Evolutionary conservation across 2,888 invertebrate genomes (phyloP).

Genomic region (Taenaris catops): DNA sequence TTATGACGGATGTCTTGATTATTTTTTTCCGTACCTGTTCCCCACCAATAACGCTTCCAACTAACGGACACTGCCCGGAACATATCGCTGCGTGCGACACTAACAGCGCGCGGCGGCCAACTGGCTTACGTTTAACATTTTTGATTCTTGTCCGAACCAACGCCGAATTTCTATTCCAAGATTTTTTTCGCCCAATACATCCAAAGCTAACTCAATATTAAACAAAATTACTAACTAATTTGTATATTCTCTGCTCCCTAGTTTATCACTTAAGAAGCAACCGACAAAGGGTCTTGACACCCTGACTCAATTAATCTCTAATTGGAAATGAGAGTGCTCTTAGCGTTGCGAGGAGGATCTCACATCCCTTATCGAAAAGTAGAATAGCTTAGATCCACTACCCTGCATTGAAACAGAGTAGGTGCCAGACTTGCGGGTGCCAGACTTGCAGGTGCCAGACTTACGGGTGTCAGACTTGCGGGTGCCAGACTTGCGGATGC

Average conservation of each 20-base stretch:
- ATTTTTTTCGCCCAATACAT: background rate
- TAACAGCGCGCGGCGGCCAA: constrained; percentile 59
- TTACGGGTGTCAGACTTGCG: constrained; percentile 31
- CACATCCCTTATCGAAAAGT: too few relatives aligned
- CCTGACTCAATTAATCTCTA: constrained; percentile 74
- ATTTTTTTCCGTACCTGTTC: constrained; percentile 65
- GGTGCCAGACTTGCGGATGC: too few relatives aligned
- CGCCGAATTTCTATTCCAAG: background rate
- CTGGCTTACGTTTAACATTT: constrained; percentile 38
- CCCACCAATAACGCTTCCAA: constrained; percentile 76
- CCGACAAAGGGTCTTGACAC: constrained; percentile 51
- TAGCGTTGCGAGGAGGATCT: constrained; percentile 66
- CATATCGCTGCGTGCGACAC: constrained; percentile 61
- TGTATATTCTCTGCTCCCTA: background rate
- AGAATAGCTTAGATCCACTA: too few relatives aligned
- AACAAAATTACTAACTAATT: background rate
- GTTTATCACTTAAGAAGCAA: constrained; percentile 25
- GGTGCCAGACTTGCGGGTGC: too few relatives aligned
- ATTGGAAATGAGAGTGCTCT: constrained; percentile 74
- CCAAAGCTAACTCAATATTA: background rate
- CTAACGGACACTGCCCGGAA: constrained; percentile 66
- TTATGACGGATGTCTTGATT: constrained; percentile 60
- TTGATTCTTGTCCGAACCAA: constrained; percentile 3
- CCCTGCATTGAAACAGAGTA: too few relatives aligned
- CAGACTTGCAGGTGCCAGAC: too few relatives aligned